Conservation (phyloP, 2,888 invertebrate species). For the Philereme vetulata region DNA sequence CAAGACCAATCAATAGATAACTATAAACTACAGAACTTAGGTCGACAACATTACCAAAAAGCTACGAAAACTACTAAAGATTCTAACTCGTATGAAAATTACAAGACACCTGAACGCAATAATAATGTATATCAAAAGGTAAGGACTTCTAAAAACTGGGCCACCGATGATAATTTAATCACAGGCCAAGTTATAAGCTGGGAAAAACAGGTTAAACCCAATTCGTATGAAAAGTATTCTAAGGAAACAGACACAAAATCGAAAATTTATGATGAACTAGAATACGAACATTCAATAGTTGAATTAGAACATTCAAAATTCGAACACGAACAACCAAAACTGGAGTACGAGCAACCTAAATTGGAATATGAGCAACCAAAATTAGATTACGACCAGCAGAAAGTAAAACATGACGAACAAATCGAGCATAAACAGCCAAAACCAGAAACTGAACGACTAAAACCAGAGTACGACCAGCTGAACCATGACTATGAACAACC, state of each 20-base stretch:
- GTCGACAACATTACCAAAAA: conserved; percentile 3
- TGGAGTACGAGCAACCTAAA: neutral
- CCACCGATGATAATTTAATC: neutral
- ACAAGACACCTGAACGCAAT: neutral
- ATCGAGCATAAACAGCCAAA: neutral
- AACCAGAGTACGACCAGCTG: neutral
- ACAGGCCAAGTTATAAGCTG: conserved; percentile 10
- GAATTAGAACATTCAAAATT: neutral
- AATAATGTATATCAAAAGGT: neutral
- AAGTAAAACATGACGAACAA: neutral
- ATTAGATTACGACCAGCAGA: neutral
- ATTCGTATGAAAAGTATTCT: conserved; percentile 2
- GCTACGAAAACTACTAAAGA: conserved; percentile 12
- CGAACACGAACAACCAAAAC: neutral
- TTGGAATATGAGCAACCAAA: conserved; percentile 1
- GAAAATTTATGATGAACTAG: neutral
- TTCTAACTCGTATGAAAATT: neutral
- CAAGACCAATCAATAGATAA: conserved; percentile 3
- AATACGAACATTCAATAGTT: neutral
- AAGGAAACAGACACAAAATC: conserved; percentile 3
- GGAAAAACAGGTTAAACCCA: conserved; percentile 7
- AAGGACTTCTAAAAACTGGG: neutral
- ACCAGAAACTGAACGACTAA: neutral
- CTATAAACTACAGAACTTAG: neutral
- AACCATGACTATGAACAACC: neutral